A percentile compares a stretch with the other conserved stretches of the same genome.
These are phyloP conservation scores for Meda fulgida DNA, from an alignment of 2,797 vertebrate species.

Conservation along the genomic window DNA sequence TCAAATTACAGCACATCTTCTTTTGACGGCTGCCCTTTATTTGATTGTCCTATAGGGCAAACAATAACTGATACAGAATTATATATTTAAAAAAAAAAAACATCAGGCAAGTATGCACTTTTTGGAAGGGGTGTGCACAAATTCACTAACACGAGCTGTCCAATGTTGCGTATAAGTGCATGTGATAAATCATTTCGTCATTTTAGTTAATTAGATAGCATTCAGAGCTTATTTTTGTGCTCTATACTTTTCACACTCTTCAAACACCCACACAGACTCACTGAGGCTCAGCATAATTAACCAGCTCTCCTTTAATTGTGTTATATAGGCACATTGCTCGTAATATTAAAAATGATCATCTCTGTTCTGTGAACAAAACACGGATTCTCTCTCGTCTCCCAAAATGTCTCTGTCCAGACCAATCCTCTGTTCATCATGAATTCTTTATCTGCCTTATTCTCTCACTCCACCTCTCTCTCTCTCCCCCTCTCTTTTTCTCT, in stretches of 20 bases:
- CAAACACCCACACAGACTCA: constrained; percentile 55
- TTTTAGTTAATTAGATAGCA: constrained; percentile 68
- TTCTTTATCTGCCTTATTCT: constrained; percentile 77
- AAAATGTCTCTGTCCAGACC: constrained; percentile 63
- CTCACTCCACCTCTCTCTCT: constrained; percentile 76
- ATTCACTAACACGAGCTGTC: constrained; percentile 11
- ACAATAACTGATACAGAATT: neutral
- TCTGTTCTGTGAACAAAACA: constrained; percentile 75
- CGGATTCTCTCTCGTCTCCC: constrained; percentile 76
- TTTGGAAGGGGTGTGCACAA: neutral
- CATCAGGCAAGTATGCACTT: neutral
- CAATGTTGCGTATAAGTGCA: constrained; percentile 29
- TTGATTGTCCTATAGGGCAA: neutral
- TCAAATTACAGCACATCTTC: neutral
- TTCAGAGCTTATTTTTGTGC: constrained; percentile 64
- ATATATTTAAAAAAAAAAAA: neutral
- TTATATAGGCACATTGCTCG: constrained; percentile 56
- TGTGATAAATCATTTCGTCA: constrained; percentile 51
- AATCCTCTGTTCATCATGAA: constrained; percentile 86
- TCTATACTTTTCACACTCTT: constrained; percentile 60
- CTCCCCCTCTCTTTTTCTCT: constrained; percentile 71
- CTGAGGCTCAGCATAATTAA: constrained; percentile 64
- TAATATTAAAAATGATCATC: constrained; percentile 39
- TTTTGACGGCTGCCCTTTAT: neutral
- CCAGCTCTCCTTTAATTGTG: constrained; percentile 74